Base-by-base conservation (phyloP, 2,888 invertebrate genomes). In the Chironomus riparius region DNA sequence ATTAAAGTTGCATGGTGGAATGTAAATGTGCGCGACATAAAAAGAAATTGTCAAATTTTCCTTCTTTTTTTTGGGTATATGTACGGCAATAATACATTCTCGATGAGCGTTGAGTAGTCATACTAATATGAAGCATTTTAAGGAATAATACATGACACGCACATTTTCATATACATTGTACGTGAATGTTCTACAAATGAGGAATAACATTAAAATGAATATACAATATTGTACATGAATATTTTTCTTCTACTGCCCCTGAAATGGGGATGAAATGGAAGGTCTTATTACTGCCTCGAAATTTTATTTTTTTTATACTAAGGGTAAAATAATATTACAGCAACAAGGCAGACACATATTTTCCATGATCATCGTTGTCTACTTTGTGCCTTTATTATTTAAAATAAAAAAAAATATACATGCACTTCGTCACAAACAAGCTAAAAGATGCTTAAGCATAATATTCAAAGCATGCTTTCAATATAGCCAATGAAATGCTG, bases 1-100 rank as follows among this genome's bases (percentile, higher is more conserved):
- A 73, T 73, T 73, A 73, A 73, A 73, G 72, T 73, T 73, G 72
- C 72, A 61, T 62, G 56, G 56, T 56, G 56, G 56, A 56, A 38
- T 38, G 38, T 38, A 38, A 38, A 38, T 38, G 38, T 38, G 38
- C 38, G 38, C 38, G 38, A 38, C 38, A 38, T 38, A 38, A 38
- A 38, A 38, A 38, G 38, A 38, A 38, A 56, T 56, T 15, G 56
- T 56, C 15, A 56, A 56, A 18, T 38, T 38, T 38, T 28, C 28
- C 15, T 15, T 50, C 13, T 15, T 48, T 50, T 18, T 56, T 18
- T 15, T 50, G 2, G 15, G 15, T 50, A 15, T 56, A 15, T 56
- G 6, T 15, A 15, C 15, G 56, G 56, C 56, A 56, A 56, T 56
- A 56, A 56, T 56, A 56, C 56, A 56, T 56, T 56, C 56, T 18